Base-by-base conservation (phyloP, 2,113 vertebrate genomes). In the Pseudorhombus dupliciocellatus region DNA sequence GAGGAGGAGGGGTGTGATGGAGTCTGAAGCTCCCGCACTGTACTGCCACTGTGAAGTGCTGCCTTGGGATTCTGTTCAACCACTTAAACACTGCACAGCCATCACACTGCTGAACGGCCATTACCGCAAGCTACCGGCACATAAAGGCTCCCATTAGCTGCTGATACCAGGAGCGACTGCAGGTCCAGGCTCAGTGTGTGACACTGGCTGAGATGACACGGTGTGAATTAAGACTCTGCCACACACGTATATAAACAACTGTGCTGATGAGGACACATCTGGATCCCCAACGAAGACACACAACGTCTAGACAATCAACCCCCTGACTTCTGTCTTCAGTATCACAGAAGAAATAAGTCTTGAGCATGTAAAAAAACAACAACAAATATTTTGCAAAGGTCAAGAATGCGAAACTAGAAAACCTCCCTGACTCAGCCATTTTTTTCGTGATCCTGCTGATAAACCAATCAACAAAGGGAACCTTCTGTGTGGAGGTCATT, bases 31-130 rank as follows among this genome's bases (percentile, higher is more conserved):
- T 59, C 14, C 51, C 51, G 72, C 50, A 65, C 2, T 4, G 46
- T 11, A 50, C 4, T 4, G 25, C 18, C 30, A 50, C 28, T 9
- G n/a, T 69, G 79, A 42, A 44, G 66, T 52, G 56, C 10, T n/a
- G 16, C 51, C 21, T 56, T n/a, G 14, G 57, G 30, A 65, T 20
- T 21, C 68, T 48, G 52, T 63, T 53, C 42, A 74, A 60, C 11
- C 58, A 71, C 54, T 72, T 53, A 72, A 72, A 69, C 48, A 62
- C 58, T 55, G 26, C 16, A 10, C 16, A 14, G 50, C 34, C 20
- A 24, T 50, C 42, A 63, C 61, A 57, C 11, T 70, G 24, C 61
- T 83, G 66, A 68, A 63, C n/a, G 30, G 53, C 48, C 59, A 54
- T 44, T 53, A 34, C 16, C 20, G 7, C 30, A 56, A 31, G 22